Evolutionary conservation across 2,888 invertebrate species (phyloP).

Genomic region (Apocheima hispidaria): DNA sequence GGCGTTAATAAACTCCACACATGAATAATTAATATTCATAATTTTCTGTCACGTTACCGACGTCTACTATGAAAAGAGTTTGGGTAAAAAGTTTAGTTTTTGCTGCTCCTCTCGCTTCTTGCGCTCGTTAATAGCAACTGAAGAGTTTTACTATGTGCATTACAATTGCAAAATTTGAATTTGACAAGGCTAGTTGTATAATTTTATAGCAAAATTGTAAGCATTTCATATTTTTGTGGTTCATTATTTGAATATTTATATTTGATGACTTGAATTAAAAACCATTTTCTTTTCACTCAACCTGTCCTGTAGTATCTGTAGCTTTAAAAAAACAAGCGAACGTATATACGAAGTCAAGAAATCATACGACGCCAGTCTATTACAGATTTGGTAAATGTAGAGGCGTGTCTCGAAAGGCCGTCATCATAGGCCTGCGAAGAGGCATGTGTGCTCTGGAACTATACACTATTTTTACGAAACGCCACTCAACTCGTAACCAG

Average conservation of each 20-base stretch:
- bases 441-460: conserved; percentile 56
- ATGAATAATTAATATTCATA: conserved; percentile 73
- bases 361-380: conserved; percentile 9
- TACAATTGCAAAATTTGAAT: no score
- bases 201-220: background rate
- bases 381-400: conserved; percentile 50
- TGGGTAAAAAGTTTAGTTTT: conserved; percentile 16
- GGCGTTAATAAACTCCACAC: conserved; percentile 66
- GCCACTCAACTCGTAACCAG: conserved; percentile 39
- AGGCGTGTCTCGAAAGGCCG: conserved; percentile 58
- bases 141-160: no score
- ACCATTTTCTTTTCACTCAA: background rate
- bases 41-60: conserved; percentile 53
- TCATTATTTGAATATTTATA: background rate
- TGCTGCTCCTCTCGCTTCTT: background rate
- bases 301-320: background rate
- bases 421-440: conserved; percentile 50
- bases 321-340: background rate
- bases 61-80: conserved; percentile 32
- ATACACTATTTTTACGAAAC: conserved; percentile 66
- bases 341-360: conserved; percentile 1
- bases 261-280: background rate
- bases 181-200: background rate
- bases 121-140: no score
- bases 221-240: background rate